Conservation (phyloP, 2,797 vertebrate species). For the Protosalanx chinensis region DNA sequence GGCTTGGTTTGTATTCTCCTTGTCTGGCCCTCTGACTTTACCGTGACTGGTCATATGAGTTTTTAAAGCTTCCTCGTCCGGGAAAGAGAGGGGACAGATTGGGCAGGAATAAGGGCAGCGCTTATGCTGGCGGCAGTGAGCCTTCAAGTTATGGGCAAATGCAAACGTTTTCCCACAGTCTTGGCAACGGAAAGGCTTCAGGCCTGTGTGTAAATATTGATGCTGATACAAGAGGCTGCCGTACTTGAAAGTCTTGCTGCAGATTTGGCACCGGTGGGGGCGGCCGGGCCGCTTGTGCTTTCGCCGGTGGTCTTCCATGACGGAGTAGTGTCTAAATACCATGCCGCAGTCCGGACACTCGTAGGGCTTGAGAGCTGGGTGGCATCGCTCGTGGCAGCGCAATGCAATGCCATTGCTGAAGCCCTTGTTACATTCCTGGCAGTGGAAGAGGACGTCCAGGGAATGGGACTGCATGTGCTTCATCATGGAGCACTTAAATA, state of each 20-base stretch:
- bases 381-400: conserved; percentile 72
- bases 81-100: conserved; percentile 22
- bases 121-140: conserved; percentile 75
- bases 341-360: conserved; percentile 76
- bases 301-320: conserved; percentile 79
- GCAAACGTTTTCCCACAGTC: conserved; percentile 76
- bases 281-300: conserved; percentile 60
- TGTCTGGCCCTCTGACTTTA: conserved; percentile 36
- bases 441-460: conserved; percentile 62
- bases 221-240: conserved; percentile 78
- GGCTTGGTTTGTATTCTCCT: conserved; percentile 62
- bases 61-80: conserved; percentile 39
- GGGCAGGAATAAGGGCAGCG: conserved; percentile 37
- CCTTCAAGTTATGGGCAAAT: conserved; percentile 79
- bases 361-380: conserved; percentile 73
- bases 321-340: conserved; percentile 76
- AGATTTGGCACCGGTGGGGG: conserved; percentile 69
- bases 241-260: conserved; percentile 75
- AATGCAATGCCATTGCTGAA: conserved; percentile 60
- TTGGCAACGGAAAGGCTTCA: conserved; percentile 75
- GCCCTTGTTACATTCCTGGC: conserved; percentile 73
- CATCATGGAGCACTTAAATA: conserved; percentile 70
- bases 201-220: conserved; percentile 77
- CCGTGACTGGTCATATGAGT: conserved; percentile 33
- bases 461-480: conserved; percentile 78